Conservation (phyloP, 2,113 vertebrate species). For the Alectura lathami region DNA sequence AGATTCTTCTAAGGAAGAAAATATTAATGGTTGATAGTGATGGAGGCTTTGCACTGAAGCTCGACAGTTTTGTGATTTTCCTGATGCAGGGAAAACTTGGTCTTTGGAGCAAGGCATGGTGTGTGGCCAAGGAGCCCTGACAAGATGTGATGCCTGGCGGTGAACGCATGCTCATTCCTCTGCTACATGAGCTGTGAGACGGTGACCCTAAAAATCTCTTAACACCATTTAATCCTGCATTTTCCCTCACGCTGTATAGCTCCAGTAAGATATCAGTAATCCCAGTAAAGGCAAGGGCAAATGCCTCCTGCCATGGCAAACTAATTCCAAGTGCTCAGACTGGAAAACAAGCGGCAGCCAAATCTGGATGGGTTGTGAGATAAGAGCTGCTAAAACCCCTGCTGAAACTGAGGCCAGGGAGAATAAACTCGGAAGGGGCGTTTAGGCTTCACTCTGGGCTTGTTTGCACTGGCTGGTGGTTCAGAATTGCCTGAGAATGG, state of each 20-base stretch:
- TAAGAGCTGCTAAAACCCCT: constrained; percentile 2
- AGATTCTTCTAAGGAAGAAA: not conserved
- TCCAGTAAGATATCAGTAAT: not conserved
- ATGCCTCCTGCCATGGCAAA: not conserved
- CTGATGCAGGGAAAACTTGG: constrained; percentile 22
- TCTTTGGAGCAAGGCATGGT: not conserved
- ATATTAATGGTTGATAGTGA: not conserved
- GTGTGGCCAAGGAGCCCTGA: not conserved
- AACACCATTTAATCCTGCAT: not conserved
- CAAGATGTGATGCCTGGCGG: not conserved
- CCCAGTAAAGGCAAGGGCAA: not conserved
- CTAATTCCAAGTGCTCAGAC: not conserved
- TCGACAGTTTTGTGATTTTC: constrained; percentile 63
- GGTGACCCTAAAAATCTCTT: not conserved
- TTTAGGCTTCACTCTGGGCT: not conserved
- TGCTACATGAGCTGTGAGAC: not conserved
- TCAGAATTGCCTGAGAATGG: not conserved
- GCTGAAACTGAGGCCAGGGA: constrained; percentile 4
- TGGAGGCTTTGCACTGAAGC: not conserved
- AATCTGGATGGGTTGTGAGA: not conserved
- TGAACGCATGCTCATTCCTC: not conserved
- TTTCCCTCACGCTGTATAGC: not conserved
- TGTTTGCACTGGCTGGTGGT: not conserved
- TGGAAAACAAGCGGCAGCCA: not conserved
- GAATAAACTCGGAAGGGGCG: not conserved